A percentile compares a stretch with the other conserved stretches of the same genome.
phyloP scores from a whole-genome alignment of 1,140 invertebrate genomes.

The Magallana ariakensis region DNA sequence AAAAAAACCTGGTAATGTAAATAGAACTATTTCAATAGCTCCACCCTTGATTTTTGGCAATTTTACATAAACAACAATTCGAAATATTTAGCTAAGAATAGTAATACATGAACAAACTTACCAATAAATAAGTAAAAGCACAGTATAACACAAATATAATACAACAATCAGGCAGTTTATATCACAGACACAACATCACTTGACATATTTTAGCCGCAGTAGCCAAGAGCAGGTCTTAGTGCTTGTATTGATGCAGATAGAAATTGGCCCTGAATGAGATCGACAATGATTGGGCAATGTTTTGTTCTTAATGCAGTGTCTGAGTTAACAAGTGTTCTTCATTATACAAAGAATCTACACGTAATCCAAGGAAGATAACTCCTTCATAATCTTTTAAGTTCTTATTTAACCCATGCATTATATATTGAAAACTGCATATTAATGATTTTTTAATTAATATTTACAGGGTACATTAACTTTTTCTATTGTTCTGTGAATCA shows the following conservation, averaged over 20 bases:
- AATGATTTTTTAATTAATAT: no score
- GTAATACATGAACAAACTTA: background rate
- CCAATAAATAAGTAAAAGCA: background rate
- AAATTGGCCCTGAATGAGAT: background rate
- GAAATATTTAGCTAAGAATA: background rate
- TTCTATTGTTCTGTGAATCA: no score
- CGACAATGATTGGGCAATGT: background rate
- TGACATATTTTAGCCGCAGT: no score
- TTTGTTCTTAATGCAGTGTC: background rate
- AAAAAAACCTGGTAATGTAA: no score
- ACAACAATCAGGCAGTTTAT: background rate
- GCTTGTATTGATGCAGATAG: background rate
- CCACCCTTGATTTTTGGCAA: no score
- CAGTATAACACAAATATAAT: background rate
- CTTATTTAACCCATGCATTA: no score
- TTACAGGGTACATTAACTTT: no score
- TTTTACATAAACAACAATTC: background rate
- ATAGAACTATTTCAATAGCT: no score
- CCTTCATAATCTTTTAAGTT: background rate
- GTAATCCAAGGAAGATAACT: constrained; percentile 39
- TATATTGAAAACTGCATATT: no score
- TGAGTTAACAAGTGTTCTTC: background rate
- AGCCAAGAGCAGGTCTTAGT: background rate
- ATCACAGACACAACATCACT: background rate
- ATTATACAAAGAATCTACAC: background rate